Evolutionary conservation across 2,797 vertebrate species (phyloP).

Genomic region (Aplochiton taeniatus): DNA sequence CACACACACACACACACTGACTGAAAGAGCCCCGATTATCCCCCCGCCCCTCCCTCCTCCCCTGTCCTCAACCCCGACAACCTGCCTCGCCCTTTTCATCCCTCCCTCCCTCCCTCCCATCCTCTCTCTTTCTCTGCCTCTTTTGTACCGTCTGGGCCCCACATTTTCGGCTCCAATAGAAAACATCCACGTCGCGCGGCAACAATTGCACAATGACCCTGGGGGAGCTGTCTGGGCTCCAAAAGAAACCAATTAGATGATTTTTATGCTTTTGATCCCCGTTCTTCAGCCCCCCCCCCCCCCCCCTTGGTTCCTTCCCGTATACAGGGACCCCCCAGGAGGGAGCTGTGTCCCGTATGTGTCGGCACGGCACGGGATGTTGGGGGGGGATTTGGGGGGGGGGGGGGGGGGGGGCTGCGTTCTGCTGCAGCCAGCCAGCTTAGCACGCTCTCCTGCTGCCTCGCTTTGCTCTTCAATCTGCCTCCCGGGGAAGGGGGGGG

Average conservation of each 20-base stretch:
- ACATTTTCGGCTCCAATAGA: conserved; percentile 34
- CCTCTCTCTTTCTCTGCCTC: conserved; percentile 10
- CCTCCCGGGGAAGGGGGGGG: conserved; percentile 39
- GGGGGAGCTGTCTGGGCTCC: too few species aligned
- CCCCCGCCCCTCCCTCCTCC: conserved; percentile 35
- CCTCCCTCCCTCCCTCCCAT: conserved; percentile 13
- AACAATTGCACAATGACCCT: too few species aligned
- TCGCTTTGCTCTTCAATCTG: conserved; percentile 40
- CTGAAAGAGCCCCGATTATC: conserved; percentile 54
- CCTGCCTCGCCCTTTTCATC: conserved; percentile 26
- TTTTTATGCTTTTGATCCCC: conserved; percentile 41
- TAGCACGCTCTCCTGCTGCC: conserved; percentile 46
- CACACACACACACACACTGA: conserved; percentile 47
- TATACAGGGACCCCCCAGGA: conserved; percentile 33
- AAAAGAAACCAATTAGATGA: conserved; percentile 42
- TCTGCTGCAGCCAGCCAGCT: conserved; percentile 45
- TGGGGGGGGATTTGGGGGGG: conserved; percentile 44
- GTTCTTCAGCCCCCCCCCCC: conserved; percentile 17
- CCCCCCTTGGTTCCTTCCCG: conserved; percentile 2
- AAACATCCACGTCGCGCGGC: too few species aligned
- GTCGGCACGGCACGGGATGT: conserved; percentile 53
- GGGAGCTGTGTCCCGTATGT: conserved; percentile 35
- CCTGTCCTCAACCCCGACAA: conserved; percentile 3
- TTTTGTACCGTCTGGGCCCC: conserved; percentile 18
- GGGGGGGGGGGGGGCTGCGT: conserved; percentile 45